Evolutionary conservation across 2,113 vertebrate genomes (phyloP).

Genomic region (Sebastes schlegelii): DNA sequence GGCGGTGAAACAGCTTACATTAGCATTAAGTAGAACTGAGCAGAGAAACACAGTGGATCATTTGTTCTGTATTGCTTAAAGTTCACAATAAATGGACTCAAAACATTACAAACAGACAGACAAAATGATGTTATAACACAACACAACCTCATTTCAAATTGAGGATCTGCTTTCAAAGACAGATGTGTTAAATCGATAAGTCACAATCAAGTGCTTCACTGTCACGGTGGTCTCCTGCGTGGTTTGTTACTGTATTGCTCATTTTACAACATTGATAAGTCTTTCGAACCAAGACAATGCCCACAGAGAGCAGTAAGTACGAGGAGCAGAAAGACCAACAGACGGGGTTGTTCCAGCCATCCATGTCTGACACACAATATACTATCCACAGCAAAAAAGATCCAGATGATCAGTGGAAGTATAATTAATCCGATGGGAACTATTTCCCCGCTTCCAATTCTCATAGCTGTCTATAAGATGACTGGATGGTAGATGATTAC

Average conservation of each 20-base stretch:
- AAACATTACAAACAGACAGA: constrained; percentile 20
- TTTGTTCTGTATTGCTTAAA: neutral
- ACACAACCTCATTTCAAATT: neutral
- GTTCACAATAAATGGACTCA: neutral
- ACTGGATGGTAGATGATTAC: constrained; percentile 39
- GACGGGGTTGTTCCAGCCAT: constrained; percentile 36
- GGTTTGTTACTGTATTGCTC: neutral
- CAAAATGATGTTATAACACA: neutral
- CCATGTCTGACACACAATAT: constrained; percentile 54
- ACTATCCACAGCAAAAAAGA: constrained; percentile 35
- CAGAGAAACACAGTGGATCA: neutral
- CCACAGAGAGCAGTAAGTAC: neutral
- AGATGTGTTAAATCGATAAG: constrained; percentile 16
- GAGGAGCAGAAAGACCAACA: constrained; percentile 34
- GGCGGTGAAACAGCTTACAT: constrained; percentile 39
- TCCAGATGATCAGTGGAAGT: constrained; percentile 64
- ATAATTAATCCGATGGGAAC: constrained; percentile 73
- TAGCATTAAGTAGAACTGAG: constrained; percentile 19
- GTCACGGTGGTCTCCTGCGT: neutral
- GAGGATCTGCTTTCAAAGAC: constrained; percentile 15
- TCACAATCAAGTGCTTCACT: neutral
- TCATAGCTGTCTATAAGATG: constrained; percentile 68
- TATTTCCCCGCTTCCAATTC: constrained; percentile 45
- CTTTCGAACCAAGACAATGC: neutral
- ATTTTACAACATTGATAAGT: constrained; percentile 7